phyloP scores from a whole-genome alignment of 2,888 invertebrate species.

The Abrostola tripartita region DNA sequence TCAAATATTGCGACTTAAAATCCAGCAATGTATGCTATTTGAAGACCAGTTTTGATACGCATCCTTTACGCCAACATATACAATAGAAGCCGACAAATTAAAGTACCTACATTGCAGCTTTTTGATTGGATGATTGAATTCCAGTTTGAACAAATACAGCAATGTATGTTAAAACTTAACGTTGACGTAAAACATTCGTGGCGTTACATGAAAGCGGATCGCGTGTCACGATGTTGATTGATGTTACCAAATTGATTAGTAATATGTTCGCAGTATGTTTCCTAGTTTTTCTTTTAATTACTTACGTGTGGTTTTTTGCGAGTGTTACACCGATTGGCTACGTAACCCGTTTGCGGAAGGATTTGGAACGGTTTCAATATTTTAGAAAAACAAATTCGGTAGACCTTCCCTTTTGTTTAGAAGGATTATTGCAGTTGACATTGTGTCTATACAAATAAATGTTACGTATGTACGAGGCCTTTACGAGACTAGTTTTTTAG shows the following conservation, averaged over 20 bases:
- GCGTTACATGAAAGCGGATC: constrained; percentile 42
- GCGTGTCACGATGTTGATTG: constrained; percentile 56
- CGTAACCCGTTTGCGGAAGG: constrained; percentile 44
- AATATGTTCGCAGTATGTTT: constrained; percentile 45
- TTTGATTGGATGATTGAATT: neutral
- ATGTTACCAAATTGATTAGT: constrained; percentile 60
- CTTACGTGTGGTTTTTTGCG: constrained; percentile 46
- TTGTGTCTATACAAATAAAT: too few relatives aligned
- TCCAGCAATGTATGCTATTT: too few relatives aligned
- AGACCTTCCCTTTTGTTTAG: too few relatives aligned
- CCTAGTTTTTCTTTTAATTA: constrained; percentile 54
- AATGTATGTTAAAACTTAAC: neutral
- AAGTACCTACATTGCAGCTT: constrained; percentile 2
- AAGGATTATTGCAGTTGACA: too few relatives aligned
- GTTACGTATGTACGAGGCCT: too few relatives aligned
- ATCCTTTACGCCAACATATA: too few relatives aligned
- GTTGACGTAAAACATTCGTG: constrained; percentile 24
- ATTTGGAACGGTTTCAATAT: constrained; percentile 7
- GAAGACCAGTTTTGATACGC: too few relatives aligned
- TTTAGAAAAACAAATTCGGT: neutral
- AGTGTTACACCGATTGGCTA: constrained; percentile 17
- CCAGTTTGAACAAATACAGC: neutral
- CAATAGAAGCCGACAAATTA: neutral
- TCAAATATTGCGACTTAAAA: too few relatives aligned
- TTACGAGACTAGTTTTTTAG: too few relatives aligned